phyloP scores from a whole-genome alignment of 2,113 vertebrate species.

The Serranochromis macrocephalus region DNA sequence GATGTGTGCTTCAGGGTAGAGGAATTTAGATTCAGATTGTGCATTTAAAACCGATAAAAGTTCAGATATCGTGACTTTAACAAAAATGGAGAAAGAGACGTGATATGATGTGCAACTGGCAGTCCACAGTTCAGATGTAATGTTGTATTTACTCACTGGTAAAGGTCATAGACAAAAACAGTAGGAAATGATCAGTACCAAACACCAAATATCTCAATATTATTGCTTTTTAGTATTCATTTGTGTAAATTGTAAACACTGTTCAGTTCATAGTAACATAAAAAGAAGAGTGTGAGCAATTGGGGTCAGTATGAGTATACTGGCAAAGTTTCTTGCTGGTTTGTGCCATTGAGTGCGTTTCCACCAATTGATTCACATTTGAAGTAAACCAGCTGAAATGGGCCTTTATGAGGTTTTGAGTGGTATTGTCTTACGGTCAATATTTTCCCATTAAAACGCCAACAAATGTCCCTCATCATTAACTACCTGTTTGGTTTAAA shows the following conservation, averaged over 20 bases:
- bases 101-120: neutral
- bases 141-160: neutral
- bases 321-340: neutral
- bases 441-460: neutral
- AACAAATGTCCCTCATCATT: neutral
- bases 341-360: neutral
- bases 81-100: neutral
- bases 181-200: neutral
- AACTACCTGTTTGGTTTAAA: neutral
- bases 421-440: accelerated
- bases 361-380: too few species aligned
- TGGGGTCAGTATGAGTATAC: neutral
- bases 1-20: neutral
- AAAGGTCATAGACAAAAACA: neutral
- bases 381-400: accelerated
- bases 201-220: neutral
- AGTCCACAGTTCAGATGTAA: neutral
- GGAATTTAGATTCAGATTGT: neutral
- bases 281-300: neutral
- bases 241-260: neutral
- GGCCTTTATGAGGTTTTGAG: neutral
- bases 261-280: neutral
- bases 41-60: neutral
- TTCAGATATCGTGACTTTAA: neutral
- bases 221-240: neutral